phyloP scores from a whole-genome alignment of 2,888 invertebrate species.

The Drosophila paranaensis region DNA sequence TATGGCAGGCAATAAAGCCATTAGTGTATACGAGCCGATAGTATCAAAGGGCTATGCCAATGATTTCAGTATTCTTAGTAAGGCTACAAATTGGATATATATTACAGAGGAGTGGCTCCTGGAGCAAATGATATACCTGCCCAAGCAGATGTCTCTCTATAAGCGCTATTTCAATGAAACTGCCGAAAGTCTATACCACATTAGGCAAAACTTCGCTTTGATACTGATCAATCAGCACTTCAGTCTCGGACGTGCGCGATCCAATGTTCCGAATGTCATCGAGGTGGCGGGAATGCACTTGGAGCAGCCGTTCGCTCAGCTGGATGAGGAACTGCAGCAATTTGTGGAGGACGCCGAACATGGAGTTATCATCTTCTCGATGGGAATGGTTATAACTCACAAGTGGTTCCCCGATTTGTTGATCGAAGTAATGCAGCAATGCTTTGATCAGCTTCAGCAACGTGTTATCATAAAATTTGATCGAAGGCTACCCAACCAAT shows the following conservation, averaged over 20 bases:
- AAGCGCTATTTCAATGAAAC: conserved; percentile 49
- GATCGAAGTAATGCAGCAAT: conserved; percentile 35
- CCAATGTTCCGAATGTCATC: conserved; percentile 75
- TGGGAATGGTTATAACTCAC: conserved; percentile 66
- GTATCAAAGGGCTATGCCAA: conserved; percentile 26
- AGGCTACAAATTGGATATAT: conserved; percentile 46
- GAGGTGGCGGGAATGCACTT: conserved; percentile 81
- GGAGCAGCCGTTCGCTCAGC: conserved; percentile 21
- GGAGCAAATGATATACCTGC: conserved; percentile 41
- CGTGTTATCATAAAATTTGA: conserved; percentile 72
- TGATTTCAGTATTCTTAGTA: conserved; percentile 27
- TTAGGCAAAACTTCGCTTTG: conserved; percentile 70
- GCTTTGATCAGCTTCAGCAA: conserved; percentile 58
- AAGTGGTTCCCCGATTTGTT: conserved; percentile 52
- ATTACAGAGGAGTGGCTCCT: conserved; percentile 62
- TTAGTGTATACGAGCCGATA: conserved; percentile 62
- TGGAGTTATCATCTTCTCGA: conserved; percentile 76
- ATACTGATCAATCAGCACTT: conserved; percentile 82
- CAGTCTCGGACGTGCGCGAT: conserved; percentile 69
- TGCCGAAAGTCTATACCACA: conserved; percentile 35
- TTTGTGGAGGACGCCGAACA: conserved; percentile 71
- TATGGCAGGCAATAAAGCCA: conserved; percentile 66
- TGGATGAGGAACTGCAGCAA: conserved; percentile 46
- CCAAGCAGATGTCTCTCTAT: conserved; percentile 52
- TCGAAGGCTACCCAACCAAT: conserved; percentile 39